Conservation (phyloP, 1,140 invertebrate genomes). For the Lycorma delicatula region DNA sequence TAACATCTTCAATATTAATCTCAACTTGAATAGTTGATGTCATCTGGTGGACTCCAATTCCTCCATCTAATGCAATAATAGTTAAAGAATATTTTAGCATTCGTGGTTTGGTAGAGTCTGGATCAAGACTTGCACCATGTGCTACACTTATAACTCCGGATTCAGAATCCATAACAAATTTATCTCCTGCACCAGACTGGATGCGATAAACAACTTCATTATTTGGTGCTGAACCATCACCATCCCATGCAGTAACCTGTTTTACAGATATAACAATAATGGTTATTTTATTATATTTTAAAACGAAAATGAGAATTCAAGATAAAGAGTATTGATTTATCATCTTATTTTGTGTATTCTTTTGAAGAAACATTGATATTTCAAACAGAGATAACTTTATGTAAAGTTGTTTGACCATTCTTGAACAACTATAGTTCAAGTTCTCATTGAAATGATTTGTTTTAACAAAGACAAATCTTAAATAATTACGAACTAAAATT, state of each 20-base stretch:
- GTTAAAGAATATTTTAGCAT: slow-evolving; percentile 49
- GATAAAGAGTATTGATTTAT: too few species aligned
- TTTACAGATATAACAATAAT: too few species aligned
- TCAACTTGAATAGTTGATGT: slow-evolving; percentile 64
- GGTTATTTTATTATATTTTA: too few species aligned
- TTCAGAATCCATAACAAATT: slow-evolving; percentile 81
- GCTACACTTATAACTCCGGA: slow-evolving; percentile 78
- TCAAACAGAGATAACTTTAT: too few species aligned
- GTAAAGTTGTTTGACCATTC: too few species aligned
- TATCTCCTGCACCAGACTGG: slow-evolving; percentile 76
- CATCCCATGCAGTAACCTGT: slow-evolving; percentile 70
- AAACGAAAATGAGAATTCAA: too few species aligned
- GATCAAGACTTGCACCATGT: slow-evolving; percentile 77
- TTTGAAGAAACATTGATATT: too few species aligned
- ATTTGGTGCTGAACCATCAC: slow-evolving; percentile 76
- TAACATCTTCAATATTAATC: slow-evolving; percentile 80
- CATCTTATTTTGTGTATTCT: too few species aligned
- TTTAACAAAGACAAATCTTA: too few species aligned
- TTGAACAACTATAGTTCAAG: too few species aligned
- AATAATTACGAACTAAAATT: too few species aligned
- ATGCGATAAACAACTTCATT: slow-evolving; percentile 83
- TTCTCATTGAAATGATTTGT: too few species aligned
- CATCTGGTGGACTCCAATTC: slow-evolving; percentile 66
- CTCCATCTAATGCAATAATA: slow-evolving; percentile 73
- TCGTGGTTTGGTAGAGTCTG: slow-evolving; percentile 71